Percentiles rank a stretch among this genome's conserved stretches.
Conservation (phyloP, 1,140 invertebrate species). For the Penaeus indicus region DNA sequence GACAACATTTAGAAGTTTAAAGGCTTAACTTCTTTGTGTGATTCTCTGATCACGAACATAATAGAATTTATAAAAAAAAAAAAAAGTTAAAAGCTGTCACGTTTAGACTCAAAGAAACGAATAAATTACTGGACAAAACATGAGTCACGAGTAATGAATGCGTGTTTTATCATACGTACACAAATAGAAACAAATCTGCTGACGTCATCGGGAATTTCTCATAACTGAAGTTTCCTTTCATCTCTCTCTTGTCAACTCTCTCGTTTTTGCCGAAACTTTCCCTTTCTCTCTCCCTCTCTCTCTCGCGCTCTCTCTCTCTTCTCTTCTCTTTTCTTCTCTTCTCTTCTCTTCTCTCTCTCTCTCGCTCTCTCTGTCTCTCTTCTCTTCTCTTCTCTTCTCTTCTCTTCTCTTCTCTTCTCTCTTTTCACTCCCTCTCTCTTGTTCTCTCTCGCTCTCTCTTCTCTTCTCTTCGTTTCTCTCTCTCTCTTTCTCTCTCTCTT, state of each 20-base stretch:
- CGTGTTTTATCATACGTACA: too few relatives aligned
- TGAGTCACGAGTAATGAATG: background rate
- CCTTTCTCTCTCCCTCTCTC: constrained; percentile 33
- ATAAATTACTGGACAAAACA: background rate
- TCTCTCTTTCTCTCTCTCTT: background rate
- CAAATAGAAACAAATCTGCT: constrained; percentile 14
- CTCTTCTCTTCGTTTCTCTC: background rate
- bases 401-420: too few relatives aligned
- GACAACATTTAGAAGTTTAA: too few relatives aligned
- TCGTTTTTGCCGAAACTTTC: constrained; percentile 23
- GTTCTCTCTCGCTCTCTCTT: constrained; percentile 7
- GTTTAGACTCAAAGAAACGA: too few relatives aligned
- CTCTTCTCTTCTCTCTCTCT: too few relatives aligned
- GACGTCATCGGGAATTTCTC: background rate
- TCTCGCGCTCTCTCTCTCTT: background rate
- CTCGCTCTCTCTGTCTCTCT: constrained; percentile 27
- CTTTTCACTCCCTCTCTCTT: background rate
- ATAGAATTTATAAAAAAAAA: too few relatives aligned
- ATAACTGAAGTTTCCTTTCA: too few relatives aligned
- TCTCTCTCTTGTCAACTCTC: background rate
- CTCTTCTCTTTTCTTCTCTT: too few relatives aligned
- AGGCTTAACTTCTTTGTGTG: too few relatives aligned
- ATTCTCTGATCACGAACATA: too few relatives aligned
- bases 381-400: too few relatives aligned
- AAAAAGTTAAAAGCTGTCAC: too few relatives aligned